Evolutionary conservation across 2,797 vertebrate genomes (phyloP).

Genomic region (Craterocephalus amniculus): DNA sequence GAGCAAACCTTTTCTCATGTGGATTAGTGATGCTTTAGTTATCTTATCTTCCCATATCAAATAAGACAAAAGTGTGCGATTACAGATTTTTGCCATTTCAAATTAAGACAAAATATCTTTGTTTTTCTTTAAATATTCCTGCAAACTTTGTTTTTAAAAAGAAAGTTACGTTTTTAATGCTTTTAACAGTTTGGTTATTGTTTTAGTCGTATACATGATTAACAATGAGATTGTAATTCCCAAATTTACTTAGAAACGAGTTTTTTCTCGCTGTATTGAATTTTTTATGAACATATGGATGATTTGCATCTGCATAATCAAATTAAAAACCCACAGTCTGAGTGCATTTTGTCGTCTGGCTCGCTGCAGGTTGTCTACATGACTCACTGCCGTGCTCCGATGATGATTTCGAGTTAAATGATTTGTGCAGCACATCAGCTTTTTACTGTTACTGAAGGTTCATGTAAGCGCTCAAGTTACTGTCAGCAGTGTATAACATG

Average conservation of each 20-base stretch:
- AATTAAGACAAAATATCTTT: too few relatives aligned
- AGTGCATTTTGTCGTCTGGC: background rate
- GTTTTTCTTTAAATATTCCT: too few relatives aligned
- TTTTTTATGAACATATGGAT: background rate
- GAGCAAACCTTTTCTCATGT: too few relatives aligned
- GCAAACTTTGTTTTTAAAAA: too few relatives aligned
- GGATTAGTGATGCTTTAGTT: too few relatives aligned
- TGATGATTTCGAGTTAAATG: slow-evolving; percentile 5
- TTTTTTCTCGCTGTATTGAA: background rate
- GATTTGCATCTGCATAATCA: background rate
- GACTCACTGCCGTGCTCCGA: background rate
- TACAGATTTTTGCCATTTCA: too few relatives aligned
- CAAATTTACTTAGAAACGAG: too few relatives aligned
- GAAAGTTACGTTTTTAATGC: too few relatives aligned
- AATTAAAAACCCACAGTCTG: background rate
- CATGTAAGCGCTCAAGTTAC: slow-evolving; percentile 51
- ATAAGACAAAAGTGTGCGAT: too few relatives aligned
- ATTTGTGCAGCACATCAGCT: slow-evolving; percentile 1
- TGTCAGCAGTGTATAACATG: slow-evolving; percentile 49
- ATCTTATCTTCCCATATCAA: too few relatives aligned
- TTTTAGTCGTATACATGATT: background rate
- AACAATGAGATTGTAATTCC: background rate
- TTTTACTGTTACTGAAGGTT: slow-evolving; percentile 35
- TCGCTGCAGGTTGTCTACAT: background rate
- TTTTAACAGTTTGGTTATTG: too few relatives aligned